These are phyloP conservation scores for Bambusicola thoracicus DNA, from an alignment of 2,113 vertebrate species.

Conservation along the genomic window DNA sequence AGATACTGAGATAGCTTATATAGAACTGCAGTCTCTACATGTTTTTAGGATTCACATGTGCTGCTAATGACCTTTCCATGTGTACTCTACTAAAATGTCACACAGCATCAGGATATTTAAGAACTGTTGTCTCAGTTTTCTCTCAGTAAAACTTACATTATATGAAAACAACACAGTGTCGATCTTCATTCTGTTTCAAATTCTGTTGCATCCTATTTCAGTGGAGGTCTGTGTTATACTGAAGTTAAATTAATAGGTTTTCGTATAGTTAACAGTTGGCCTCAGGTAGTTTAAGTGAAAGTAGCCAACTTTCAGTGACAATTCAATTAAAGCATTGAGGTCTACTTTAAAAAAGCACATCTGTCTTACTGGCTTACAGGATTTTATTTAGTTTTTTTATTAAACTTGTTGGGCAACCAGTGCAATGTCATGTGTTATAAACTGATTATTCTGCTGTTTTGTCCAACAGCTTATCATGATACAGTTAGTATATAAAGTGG, in stretches of 20 bases:
- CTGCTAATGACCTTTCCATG: neutral
- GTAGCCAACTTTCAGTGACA: neutral
- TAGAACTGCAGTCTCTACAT: neutral
- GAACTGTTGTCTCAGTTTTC: neutral
- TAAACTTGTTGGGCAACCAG: neutral
- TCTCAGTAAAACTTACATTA: neutral
- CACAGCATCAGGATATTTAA: neutral
- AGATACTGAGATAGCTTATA: neutral
- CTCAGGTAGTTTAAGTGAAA: neutral
- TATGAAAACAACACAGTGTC: neutral
- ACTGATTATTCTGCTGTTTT: neutral
- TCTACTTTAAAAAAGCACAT: neutral
- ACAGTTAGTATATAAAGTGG: neutral
- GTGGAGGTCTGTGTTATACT: neutral
- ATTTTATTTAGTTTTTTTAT: neutral
- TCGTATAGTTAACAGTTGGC: rapidly evolving
- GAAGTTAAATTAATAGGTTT: neutral
- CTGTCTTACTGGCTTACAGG: neutral
- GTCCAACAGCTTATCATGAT: neutral
- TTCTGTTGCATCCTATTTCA: neutral
- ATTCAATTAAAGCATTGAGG: neutral
- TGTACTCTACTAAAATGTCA: neutral
- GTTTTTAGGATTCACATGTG: neutral
- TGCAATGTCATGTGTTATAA: neutral
- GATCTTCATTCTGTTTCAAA: neutral